Percentiles rank a stretch among this genome's conserved stretches.
phyloP scores from a whole-genome alignment of 2,888 invertebrate genomes.

The Monopis laevigella region DNA sequence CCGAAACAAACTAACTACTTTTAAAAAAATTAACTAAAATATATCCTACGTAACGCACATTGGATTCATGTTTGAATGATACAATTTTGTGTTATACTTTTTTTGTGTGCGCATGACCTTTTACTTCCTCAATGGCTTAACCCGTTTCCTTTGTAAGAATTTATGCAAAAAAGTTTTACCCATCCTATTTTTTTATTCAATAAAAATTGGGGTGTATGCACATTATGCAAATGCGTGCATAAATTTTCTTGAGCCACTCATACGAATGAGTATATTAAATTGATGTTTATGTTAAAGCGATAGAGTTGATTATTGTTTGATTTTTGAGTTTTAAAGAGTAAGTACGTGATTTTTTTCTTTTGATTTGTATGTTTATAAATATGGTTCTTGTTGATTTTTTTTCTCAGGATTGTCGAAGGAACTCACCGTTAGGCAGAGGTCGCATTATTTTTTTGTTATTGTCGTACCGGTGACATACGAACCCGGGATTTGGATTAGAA shows the following conservation, averaged over 20 bases:
- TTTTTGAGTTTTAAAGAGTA: constrained; percentile 42
- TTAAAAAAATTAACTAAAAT: neutral
- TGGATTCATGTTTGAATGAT: constrained; percentile 28
- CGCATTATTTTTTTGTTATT: constrained; percentile 40
- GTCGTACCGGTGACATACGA: constrained; percentile 56
- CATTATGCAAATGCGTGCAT: constrained; percentile 69
- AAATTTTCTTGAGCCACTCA: constrained; percentile 49
- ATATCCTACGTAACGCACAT: constrained; percentile 19
- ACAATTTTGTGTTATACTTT: neutral
- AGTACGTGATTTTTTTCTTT: constrained; percentile 54
- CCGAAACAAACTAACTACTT: constrained; percentile 31
- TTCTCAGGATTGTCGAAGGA: constrained; percentile 47
- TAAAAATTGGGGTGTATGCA: constrained; percentile 66
- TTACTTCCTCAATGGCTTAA: constrained; percentile 63
- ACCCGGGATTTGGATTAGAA: constrained; percentile 59
- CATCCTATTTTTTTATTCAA: constrained; percentile 70
- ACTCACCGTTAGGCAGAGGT: constrained; percentile 55
- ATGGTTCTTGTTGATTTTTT: constrained; percentile 50
- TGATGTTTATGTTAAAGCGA: constrained; percentile 20
- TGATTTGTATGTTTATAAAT: constrained; percentile 36
- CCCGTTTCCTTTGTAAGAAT: constrained; percentile 67
- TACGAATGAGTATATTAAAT: constrained; percentile 24
- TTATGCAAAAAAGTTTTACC: constrained; percentile 69
- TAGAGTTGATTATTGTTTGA: constrained; percentile 29
- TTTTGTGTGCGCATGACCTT: constrained; percentile 36